Percentiles rank a stretch among this genome's conserved stretches.
Evolutionary conservation across 2,797 vertebrate species (phyloP).

Genomic region (Trematomus bernacchii): DNA sequence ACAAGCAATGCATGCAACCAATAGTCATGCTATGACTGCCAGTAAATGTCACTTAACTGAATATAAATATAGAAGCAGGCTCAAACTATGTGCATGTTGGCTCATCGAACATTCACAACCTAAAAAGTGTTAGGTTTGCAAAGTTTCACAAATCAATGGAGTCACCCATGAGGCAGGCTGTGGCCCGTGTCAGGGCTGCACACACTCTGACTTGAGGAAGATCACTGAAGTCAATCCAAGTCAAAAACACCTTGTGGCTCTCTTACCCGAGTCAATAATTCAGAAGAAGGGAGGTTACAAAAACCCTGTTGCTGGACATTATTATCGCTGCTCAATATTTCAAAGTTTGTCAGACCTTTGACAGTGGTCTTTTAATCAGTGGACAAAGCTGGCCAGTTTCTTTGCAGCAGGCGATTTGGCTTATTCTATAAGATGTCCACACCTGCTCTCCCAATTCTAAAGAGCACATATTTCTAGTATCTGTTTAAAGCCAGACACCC

Average conservation of each 20-base stretch:
- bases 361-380: not conserved
- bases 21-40: not conserved
- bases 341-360: not conserved
- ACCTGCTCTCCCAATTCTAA: not conserved
- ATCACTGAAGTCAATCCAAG: constrained; percentile 19
- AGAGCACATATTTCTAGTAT: constrained; percentile 12
- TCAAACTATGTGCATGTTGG: too few species aligned
- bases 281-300: not conserved
- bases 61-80: not conserved
- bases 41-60: not conserved
- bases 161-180: constrained; percentile 44
- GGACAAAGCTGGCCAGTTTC: not conserved
- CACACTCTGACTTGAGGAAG: constrained; percentile 1
- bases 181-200: not conserved
- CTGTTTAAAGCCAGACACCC: constrained; percentile 5
- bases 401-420: not conserved
- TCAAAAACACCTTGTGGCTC: constrained; percentile 1
- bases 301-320: not conserved
- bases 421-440: constrained; percentile 1
- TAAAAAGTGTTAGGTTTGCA: constrained; percentile 28
- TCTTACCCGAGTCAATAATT: not conserved
- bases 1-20: not conserved
- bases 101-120: constrained; percentile 13
- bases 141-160: constrained; percentile 61
- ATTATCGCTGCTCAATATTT: not conserved